Conservation (phyloP, 2,113 vertebrate genomes). For the Erythrolamprus reginae region DNA sequence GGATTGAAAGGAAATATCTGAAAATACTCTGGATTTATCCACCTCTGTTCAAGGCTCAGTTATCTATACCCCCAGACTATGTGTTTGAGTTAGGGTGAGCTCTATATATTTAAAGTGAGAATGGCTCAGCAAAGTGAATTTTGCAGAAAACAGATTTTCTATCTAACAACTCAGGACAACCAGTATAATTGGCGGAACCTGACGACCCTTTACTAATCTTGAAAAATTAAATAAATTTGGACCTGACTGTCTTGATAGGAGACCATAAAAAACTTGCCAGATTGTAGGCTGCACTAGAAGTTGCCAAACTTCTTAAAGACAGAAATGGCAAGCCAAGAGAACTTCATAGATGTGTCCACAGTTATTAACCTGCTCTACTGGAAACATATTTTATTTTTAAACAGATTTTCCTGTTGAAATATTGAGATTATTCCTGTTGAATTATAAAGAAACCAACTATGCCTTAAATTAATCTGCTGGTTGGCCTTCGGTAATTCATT, state of each 20-base stretch:
- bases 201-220: background rate
- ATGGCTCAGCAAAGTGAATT: background rate
- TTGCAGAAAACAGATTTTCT: background rate
- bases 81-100: background rate
- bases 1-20: background rate
- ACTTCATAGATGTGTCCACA: background rate
- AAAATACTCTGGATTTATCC: background rate
- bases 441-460: background rate
- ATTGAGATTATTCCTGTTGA: too few relatives aligned
- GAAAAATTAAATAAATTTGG: background rate
- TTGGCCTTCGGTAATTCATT: background rate
- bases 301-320: background rate
- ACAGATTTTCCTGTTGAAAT: background rate
- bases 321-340: background rate
- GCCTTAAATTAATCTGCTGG: background rate
- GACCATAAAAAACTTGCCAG: background rate
- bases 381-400: background rate
- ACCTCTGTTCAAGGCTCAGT: background rate
- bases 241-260: background rate
- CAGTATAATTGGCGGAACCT: background rate
- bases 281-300: background rate
- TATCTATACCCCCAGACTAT: background rate
- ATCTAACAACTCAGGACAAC: background rate
- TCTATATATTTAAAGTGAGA: background rate
- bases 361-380: background rate